Evolutionary conservation across 1,140 invertebrate species (phyloP).

Genomic region (Drosophila quadrilineata): DNA sequence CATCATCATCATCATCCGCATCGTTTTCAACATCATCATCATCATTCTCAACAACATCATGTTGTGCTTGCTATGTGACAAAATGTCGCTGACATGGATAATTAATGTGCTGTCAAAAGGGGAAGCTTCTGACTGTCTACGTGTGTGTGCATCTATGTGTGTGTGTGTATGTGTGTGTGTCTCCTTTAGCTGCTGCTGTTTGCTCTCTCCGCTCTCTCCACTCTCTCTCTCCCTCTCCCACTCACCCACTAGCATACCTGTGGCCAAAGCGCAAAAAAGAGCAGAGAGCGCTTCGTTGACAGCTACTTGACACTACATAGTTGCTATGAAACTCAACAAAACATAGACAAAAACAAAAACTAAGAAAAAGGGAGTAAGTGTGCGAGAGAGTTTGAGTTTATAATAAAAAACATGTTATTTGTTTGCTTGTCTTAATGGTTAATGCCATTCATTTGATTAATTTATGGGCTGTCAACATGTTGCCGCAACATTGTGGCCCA

Average conservation of each 20-base stretch:
- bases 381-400: too few relatives aligned
- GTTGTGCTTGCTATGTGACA: conserved; percentile 56
- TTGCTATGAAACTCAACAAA: too few relatives aligned
- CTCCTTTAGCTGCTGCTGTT: conserved; percentile 5
- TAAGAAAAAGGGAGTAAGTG: too few relatives aligned
- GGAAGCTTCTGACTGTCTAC: not conserved
- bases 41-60: conserved; percentile 6
- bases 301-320: too few relatives aligned
- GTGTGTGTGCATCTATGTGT: conserved; percentile 9
- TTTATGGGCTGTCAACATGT: conserved; percentile 6
- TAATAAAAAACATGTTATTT: too few relatives aligned
- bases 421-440: too few relatives aligned
- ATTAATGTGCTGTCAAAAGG: conserved; percentile 64
- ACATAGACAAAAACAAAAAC: too few relatives aligned
- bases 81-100: conserved; percentile 79
- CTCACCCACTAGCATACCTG: too few relatives aligned
- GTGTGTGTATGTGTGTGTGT: conserved; percentile 1
- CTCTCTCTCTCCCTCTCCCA: not conserved
- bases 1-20: conserved; percentile 11
- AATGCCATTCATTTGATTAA: too few relatives aligned
- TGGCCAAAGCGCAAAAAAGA: too few relatives aligned
- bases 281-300: too few relatives aligned
- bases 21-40: conserved; percentile 4
- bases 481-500: conserved; percentile 42
- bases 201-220: conserved; percentile 21